These are phyloP conservation scores for Enteromius afrohamiltoni DNA, from an alignment of 2,797 vertebrate species.

Conservation along the genomic window DNA sequence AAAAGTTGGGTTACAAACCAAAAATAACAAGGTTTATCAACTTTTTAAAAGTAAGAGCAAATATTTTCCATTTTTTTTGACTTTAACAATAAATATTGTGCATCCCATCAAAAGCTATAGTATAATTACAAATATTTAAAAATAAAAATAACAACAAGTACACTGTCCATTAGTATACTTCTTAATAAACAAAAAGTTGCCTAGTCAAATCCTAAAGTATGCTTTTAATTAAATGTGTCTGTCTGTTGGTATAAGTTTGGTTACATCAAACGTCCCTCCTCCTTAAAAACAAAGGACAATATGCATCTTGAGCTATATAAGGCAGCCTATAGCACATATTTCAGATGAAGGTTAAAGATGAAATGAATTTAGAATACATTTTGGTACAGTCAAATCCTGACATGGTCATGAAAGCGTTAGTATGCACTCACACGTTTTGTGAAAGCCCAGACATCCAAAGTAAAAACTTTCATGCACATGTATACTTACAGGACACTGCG, in stretches of 20 bases:
- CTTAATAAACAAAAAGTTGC: too few relatives aligned
- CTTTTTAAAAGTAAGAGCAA: not conserved
- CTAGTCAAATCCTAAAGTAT: too few relatives aligned
- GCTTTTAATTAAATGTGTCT: not conserved
- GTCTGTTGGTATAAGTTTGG: not conserved
- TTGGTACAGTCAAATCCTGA: not conserved
- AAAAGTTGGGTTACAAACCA: not conserved
- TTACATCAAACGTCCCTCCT: not conserved
- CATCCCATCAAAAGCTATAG: too few relatives aligned
- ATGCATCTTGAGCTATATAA: not conserved
- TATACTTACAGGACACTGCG: conserved; percentile 87
- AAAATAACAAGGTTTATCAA: not conserved
- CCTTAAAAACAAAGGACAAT: not conserved
- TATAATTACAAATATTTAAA: too few relatives aligned
- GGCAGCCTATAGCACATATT: not conserved
- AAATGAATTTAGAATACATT: not conserved
- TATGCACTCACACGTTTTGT: not conserved
- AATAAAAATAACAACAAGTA: too few relatives aligned
- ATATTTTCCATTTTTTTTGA: not conserved
- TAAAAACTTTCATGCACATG: not conserved
- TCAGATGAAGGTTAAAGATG: not conserved
- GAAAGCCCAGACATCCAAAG: not conserved
- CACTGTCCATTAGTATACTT: too few relatives aligned
- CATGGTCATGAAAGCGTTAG: not conserved
- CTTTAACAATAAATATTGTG: too few relatives aligned